A percentile compares a stretch with the other conserved stretches of the same genome.
phyloP scores from a whole-genome alignment of 1,140 invertebrate genomes.

The Drosophila dunni region DNA sequence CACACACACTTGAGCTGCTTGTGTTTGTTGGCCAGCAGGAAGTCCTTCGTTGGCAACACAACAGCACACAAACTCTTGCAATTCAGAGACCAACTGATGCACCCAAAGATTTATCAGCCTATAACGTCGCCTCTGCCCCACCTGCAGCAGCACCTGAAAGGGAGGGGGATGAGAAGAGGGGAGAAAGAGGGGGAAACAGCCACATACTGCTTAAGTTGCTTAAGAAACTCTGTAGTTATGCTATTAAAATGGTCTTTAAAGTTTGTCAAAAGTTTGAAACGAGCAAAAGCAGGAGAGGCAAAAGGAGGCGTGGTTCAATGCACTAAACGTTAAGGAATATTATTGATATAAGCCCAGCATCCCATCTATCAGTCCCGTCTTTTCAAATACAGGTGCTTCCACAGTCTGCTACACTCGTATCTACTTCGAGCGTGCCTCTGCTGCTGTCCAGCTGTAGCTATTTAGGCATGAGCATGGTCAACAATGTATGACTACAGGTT shows the following conservation, averaged over 20 bases:
- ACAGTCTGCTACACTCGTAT: slow-evolving; percentile 30
- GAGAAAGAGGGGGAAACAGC: slow-evolving; percentile 31
- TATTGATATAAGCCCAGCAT: too few relatives aligned
- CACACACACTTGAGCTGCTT: slow-evolving; percentile 5
- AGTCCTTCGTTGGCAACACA: slow-evolving; percentile 39
- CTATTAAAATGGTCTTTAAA: too few relatives aligned
- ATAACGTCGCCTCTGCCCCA: slow-evolving; percentile 7
- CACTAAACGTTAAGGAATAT: too few relatives aligned
- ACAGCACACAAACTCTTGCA: slow-evolving; percentile 18
- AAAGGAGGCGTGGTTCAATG: too few relatives aligned
- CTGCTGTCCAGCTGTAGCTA: slow-evolving; percentile 49
- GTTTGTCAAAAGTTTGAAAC: too few relatives aligned
- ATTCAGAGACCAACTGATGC: slow-evolving; percentile 17
- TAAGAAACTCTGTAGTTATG: too few relatives aligned
- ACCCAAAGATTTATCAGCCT: slow-evolving; percentile 59
- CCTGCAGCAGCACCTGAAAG: too few relatives aligned
- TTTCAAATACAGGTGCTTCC: too few relatives aligned
- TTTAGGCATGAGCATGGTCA: slow-evolving; percentile 82
- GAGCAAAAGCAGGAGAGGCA: too few relatives aligned
- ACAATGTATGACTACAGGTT: slow-evolving; percentile 75
- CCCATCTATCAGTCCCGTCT: too few relatives aligned
- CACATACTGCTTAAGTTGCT: slow-evolving; percentile 26
- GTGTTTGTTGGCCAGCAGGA: slow-evolving; percentile 41
- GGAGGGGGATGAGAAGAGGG: too few relatives aligned
- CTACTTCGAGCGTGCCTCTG: slow-evolving; percentile 24